A percentile compares a stretch with the other conserved stretches of the same genome.
These are phyloP conservation scores for Coryphaenoides rupestris DNA, from an alignment of 2,113 vertebrate genomes.

Conservation along the genomic window DNA sequence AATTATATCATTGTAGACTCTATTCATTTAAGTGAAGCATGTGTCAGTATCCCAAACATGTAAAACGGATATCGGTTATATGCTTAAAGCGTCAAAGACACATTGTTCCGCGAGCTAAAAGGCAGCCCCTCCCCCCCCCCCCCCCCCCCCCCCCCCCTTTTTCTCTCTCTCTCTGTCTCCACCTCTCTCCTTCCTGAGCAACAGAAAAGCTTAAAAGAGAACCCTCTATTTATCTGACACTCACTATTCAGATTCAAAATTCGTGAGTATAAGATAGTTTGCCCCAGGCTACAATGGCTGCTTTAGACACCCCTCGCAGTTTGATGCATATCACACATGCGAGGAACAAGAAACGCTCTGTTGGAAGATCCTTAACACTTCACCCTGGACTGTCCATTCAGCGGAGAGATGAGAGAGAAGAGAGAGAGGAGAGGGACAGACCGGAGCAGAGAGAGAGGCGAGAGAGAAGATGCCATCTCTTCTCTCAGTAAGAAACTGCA, in stretches of 20 bases:
- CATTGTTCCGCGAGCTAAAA: conserved; percentile 59
- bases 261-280: conserved; percentile 95
- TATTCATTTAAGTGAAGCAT: conserved; percentile 29
- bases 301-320: conserved; percentile 90
- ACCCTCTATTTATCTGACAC: conserved; percentile 79
- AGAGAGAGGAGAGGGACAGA: too few species aligned
- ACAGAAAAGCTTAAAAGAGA: conserved; percentile 72
- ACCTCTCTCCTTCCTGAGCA: conserved; percentile 64
- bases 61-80: conserved; percentile 42
- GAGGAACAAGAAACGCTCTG: conserved; percentile 90
- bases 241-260: conserved; percentile 91
- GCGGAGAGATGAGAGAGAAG: too few species aligned
- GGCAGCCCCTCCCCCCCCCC: too few species aligned
- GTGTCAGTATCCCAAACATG: conserved; percentile 18
- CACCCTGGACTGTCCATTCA: conserved; percentile 83
- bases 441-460: too few species aligned
- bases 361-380: conserved; percentile 95
- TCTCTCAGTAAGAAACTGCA: conserved; percentile 91
- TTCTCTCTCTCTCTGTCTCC: conserved; percentile 60
- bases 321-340: conserved; percentile 88
- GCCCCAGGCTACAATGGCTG: conserved; percentile 91
- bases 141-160: too few species aligned
- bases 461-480: conserved; percentile 89
- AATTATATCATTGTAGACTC: conserved; percentile 13
- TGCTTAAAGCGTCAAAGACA: conserved; percentile 68